Evolutionary conservation across 2,888 invertebrate genomes (phyloP), one percentile per base, ranked within the genome.

Genomic region (Raillietiella orientalis): DNA sequence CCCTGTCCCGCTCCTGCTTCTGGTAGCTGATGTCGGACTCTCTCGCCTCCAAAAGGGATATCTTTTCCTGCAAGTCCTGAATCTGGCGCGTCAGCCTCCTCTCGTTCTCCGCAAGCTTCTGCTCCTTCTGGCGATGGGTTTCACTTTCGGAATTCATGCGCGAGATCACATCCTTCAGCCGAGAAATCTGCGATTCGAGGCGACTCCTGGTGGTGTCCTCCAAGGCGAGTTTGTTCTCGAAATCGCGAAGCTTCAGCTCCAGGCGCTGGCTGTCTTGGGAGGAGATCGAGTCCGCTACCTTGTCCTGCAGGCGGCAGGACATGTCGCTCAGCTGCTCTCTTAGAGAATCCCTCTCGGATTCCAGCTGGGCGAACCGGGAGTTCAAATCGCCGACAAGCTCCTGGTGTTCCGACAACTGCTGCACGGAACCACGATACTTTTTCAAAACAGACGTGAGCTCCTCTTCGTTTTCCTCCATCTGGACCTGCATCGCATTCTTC

Each of bases 401-500:
- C 42, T 84, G 79, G 39, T 82, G 75, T 5, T 66, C 56, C 26
- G 74, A 67, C 36, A 79, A 58, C 41, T 84, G 79, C 39, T 67
- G 69, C 2, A 87, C 77, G 14, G 71, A 62, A 3, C 69, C 58
- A 35, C 79, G 72, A 53, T 82, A 87, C 42, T 87, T 87, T 52
- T 79, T 82, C 52, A 87, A 55, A 8, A 87, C 58, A 61, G 79
- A 74, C 1, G 71, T 65, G 28, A 79, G 56, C 43, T 87, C 82
- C 39, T 87, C 84, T 43, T 87, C 84, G 25, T 75, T 74, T 41
- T 87, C 87, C 39, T 87, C 84, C 10, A 82, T 53, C 43, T 71
- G 70, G 5, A 67, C 65, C 35, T 74, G 59, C 9, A 79, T 50
- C 28, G 77, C 74, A 11, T 66, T 56, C 10, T 71, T 66, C 43